These are phyloP conservation scores for Octopus sinensis DNA, from an alignment of 1,140 invertebrate species.

Conservation along the genomic window DNA sequence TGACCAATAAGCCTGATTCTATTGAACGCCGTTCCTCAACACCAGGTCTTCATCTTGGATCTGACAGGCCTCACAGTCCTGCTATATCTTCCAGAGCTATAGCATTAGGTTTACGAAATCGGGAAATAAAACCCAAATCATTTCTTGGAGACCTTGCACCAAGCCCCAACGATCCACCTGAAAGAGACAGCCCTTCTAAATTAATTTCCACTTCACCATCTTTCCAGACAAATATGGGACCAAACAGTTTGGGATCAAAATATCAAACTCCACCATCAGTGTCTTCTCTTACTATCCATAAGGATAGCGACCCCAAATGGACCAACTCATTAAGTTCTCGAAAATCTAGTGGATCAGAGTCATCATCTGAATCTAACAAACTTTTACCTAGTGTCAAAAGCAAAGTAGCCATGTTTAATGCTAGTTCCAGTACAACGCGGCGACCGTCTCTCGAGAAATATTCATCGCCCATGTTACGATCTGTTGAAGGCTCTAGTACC, in stretches of 20 bases:
- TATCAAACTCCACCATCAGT: too few species aligned
- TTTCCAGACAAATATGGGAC: neutral
- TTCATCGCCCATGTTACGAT: conserved; percentile 5
- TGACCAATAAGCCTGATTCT: conserved; percentile 6
- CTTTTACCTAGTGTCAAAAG: conserved; percentile 16
- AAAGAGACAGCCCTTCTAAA: conserved; percentile 31
- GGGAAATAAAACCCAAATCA: conserved; percentile 25
- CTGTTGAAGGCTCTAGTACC: conserved; percentile 26
- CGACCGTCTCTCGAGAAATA: conserved; percentile 21
- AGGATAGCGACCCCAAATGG: neutral
- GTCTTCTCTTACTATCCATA: too few species aligned
- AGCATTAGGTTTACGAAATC: conserved; percentile 32
- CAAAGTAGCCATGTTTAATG: conserved; percentile 21
- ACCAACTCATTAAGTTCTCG: neutral
- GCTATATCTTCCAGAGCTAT: conserved; percentile 35
- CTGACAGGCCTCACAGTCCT: conserved; percentile 20
- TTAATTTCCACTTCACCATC: neutral
- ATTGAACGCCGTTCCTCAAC: conserved; percentile 14
- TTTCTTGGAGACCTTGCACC: conserved; percentile 29
- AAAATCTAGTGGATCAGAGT: neutral
- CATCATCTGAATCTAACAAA: conserved; percentile 14
- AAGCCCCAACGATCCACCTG: conserved; percentile 40
- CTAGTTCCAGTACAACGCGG: conserved; percentile 10
- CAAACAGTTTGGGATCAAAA: neutral
- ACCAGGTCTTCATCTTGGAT: neutral